Evolutionary conservation across 2,888 invertebrate genomes (phyloP), one percentile per base, ranked within the genome.

Genomic region (Oasisia sp.): DNA sequence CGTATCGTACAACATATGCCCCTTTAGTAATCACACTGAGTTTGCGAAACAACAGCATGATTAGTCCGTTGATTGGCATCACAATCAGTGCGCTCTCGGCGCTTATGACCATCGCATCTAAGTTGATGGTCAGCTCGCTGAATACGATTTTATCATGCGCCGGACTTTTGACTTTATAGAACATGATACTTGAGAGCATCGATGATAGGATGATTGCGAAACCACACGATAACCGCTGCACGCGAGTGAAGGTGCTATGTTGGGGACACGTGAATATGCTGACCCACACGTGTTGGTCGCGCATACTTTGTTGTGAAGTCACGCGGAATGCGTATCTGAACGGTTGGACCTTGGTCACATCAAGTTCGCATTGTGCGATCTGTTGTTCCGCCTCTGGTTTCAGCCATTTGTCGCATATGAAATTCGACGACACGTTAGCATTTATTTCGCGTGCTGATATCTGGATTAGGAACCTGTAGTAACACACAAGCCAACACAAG

Each of bases 121-220:
- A 38, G 38, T 38, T 38, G 4, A 38, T 38, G 38, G 38, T 38
- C 38, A 38, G 38, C 4, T 38, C 38, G 38, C 38, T 38, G 38
- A 38, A 38, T 38, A 38, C 4, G 4, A 38, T 1, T 38, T 1
- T 4, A 38, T 38, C 38, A 4, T 38, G 38, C 38, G 38, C 38
- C 38, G 38, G 38, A 38, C 50, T 50, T 8, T 12, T 50, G 12
- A 12, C 50, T 50, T 50, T 50, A 8, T 50, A 50, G 50, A 50
- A 96, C 95, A 95, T 95, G 32, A 96, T 95, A 92, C 95, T 95
- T 1, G 95, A 93, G 50, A 96, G 92, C 95, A 96, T 95, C 44
- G 95, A 94, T 9, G 94, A 93, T 27, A 95, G 92, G 8, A 96
- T 93, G 9, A 96, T 93, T 32, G 94, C 94, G 91, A 96, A 93